These are phyloP conservation scores for Cuculus canorus DNA, from an alignment of 2,797 vertebrate species.

Conservation along the genomic window DNA sequence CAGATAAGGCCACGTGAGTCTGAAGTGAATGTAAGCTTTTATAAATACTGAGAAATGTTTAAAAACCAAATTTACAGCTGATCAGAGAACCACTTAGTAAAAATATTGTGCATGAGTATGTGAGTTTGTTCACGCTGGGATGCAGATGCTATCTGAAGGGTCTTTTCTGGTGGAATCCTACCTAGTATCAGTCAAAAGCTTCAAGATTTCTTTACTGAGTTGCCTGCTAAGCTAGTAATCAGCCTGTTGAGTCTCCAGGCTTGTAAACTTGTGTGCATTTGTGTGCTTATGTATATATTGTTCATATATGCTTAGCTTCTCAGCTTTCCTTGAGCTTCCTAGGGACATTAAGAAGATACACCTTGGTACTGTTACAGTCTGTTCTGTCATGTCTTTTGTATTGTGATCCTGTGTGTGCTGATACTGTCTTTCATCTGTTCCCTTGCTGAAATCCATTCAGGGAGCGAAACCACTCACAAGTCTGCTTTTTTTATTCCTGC, in stretches of 20 bases:
- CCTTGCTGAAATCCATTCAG: neutral
- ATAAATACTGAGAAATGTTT: neutral
- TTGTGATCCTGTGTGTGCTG: fast-evolving
- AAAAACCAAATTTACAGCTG: neutral
- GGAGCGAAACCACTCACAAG: neutral
- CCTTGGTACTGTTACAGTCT: neutral
- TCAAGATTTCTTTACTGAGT: neutral
- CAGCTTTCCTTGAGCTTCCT: neutral
- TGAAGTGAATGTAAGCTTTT: neutral
- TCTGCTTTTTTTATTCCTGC: neutral
- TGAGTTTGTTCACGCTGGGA: neutral
- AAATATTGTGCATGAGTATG: neutral
- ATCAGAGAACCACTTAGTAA: neutral
- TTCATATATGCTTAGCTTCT: neutral
- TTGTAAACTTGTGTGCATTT: neutral
- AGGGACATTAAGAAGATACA: neutral
- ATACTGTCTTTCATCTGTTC: neutral
- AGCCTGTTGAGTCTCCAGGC: neutral
- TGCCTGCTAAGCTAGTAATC: neutral
- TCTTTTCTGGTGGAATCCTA: neutral
- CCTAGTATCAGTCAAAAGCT: neutral
- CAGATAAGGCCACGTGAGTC: neutral
- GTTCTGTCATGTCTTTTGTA: neutral
- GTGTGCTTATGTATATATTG: fast-evolving
- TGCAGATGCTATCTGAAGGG: neutral